Base-by-base conservation (phyloP, 2,797 vertebrate genomes). In the Phoxinus dragarum region DNA sequence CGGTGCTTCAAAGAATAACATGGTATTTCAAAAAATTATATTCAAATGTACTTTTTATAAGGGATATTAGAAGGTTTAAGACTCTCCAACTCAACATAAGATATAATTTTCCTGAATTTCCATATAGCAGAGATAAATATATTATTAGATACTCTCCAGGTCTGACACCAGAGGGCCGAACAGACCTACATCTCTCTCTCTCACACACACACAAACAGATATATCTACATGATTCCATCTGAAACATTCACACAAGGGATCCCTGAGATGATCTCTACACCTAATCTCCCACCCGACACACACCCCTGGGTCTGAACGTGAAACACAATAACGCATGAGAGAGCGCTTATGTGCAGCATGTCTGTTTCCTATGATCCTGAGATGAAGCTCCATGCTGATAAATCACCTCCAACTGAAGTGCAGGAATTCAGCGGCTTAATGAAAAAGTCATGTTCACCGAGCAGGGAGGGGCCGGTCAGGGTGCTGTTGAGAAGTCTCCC, bases 381-480 rank as follows among this genome's bases (percentile, higher is more conserved):
- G 94, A 91, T 92, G 94, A 95, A 95, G 93, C 93, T 95, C 92
- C 86, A 89, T 80, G 92, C 88, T 88, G 94, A 97, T 97, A 97
- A 96, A 97, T 96, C 97, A 96, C 89, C 93, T 95, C 93, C 93
- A 93, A 94, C 91, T 91, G 93, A 91, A 94, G 92, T 90, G 93
- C 91, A 95, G 93, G 94, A 97, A 96, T 96, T 96, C 95, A 93
- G 95, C 94, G 90, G 94, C 95, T 96, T 97, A 96, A 97, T 96
- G 96, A 95, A 97, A 96, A 96, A 97, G 95, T 96, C 96, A 96
- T 97, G 95, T 94, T 93, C 94, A 89, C 69, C 36, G 82, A 88
- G 89, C 90, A 89, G 89, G 91, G 91, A 93, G 91, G 88, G 75
- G 73, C 44, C 23, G 54, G 91, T 91, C 86, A 88, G 89, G 90